Conservation (phyloP, 2,113 vertebrate genomes). For the Syngnathoides biaculeatus region DNA sequence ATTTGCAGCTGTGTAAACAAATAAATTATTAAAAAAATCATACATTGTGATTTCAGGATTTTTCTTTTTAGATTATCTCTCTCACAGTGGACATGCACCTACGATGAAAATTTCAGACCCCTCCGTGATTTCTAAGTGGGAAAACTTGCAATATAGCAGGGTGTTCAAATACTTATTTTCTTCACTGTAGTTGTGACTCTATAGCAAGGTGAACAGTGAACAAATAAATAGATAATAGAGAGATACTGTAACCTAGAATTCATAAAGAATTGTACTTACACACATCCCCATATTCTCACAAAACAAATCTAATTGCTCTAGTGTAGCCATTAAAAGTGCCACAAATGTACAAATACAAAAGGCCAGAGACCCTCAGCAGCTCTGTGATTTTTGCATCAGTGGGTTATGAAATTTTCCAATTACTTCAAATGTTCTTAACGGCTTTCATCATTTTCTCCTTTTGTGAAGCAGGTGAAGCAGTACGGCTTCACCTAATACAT, state of each 20-base stretch:
- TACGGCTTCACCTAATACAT: conserved; percentile 33
- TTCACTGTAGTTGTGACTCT: neutral
- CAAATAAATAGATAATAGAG: neutral
- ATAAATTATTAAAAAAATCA: no score
- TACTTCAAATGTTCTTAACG: conserved; percentile 57
- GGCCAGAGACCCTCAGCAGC: conserved; percentile 27
- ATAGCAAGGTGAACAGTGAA: neutral
- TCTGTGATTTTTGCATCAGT: conserved; percentile 58
- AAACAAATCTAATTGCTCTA: conserved; percentile 39
- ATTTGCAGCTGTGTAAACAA: no score
- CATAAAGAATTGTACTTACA: neutral
- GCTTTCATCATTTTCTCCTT: conserved; percentile 56
- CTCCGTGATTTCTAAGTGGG: no score
- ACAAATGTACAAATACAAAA: conserved; percentile 50
- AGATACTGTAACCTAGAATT: neutral
- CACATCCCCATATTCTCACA: conserved; percentile 20
- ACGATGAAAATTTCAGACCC: no score
- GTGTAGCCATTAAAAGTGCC: conserved; percentile 38
- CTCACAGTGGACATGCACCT: no score
- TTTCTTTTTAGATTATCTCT: no score
- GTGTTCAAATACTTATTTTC: no score
- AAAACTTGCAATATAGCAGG: no score
- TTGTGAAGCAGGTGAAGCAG: conserved; percentile 55
- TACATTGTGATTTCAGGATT: no score
- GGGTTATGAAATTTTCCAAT: conserved; percentile 66